These are phyloP conservation scores for Thelaira solivaga DNA, from an alignment of 2,888 invertebrate genomes.

Conservation along the genomic window DNA sequence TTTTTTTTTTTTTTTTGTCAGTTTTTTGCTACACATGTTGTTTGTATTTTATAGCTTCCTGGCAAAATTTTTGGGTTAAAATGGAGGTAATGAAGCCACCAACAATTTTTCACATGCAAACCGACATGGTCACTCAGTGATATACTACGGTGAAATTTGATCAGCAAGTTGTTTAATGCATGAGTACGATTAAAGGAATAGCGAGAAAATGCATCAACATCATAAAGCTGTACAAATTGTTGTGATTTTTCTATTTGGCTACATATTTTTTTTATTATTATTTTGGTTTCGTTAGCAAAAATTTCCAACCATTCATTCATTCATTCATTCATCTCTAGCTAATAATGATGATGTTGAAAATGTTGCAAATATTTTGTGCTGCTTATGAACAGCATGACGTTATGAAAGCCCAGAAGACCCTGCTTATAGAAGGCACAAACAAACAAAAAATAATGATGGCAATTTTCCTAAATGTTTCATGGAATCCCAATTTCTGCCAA, in stretches of 20 bases:
- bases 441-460: constrained; percentile 21
- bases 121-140: constrained; percentile 21
- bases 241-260: no score
- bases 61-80: constrained; percentile 25
- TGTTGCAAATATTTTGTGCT: not conserved
- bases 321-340: not conserved
- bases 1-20: not conserved
- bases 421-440: not conserved
- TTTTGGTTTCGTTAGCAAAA: constrained; percentile 14
- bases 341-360: constrained; percentile 17
- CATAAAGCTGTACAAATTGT: constrained; percentile 24
- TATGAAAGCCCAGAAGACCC: constrained; percentile 8
- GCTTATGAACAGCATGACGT: not conserved
- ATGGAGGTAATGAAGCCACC: constrained; percentile 50
- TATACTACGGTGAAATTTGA: not conserved
- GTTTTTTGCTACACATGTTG: no score
- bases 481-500: constrained; percentile 12
- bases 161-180: constrained; percentile 13
- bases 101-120: constrained; percentile 6
- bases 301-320: not conserved
- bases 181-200: constrained; percentile 5
- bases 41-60: not conserved
- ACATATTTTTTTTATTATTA: constrained; percentile 9
- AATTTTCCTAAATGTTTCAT: constrained; percentile 39
- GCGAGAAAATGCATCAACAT: constrained; percentile 33